Evolutionary conservation across 2,113 vertebrate genomes (phyloP), one percentile per base, ranked within the genome.

Genomic region (Rynchops niger): DNA sequence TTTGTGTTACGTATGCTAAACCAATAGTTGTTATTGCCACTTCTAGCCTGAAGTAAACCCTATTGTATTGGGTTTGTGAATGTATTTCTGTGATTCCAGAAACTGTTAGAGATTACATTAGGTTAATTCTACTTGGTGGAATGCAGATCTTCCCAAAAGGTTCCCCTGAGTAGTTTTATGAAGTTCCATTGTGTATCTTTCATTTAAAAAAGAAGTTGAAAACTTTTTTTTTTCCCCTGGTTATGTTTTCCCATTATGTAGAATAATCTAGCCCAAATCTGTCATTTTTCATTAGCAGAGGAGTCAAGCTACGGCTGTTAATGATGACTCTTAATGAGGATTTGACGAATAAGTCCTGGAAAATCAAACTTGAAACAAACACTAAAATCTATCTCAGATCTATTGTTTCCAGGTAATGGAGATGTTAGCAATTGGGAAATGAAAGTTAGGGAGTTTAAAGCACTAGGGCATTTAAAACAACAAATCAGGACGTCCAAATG

Each of bases 281-380:
- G 95, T 84, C 88, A 82, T 66, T 92, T 90, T 80, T 78, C 69
- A 96, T 97, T 89, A 95, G 86, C 72, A 85, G 72, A 95, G 47
- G 36, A 97, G 58, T 71, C 49, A 82, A 49, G 56, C 36, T 83
- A 66, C 29, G 62, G 77, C 50, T 92, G 20, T 61, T 92, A 94
- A 92, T 87, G 83, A 93, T 73, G 79, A 84, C 36, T 36, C 36
- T 67, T 94, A 95, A 96, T 62, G 74, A 92, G 53, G 66, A 90
- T 76, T 93, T 82, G 82, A 77, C 82, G 36, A 85, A 3, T 21
- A 91, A 95, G 25, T 6, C 53, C 49, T 70, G 53, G 45, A 95
- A 94, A 93, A 93, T 77, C 74, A 86, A 96, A 69, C 40, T 30
- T 26, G 16, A 93, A 91, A 61, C 18, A 93, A 95, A 82, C 25